A percentile compares a stretch with the other conserved stretches of the same genome.
Evolutionary conservation across 2,113 vertebrate genomes (phyloP).

Genomic region (Aspiorhynchus laticeps): DNA sequence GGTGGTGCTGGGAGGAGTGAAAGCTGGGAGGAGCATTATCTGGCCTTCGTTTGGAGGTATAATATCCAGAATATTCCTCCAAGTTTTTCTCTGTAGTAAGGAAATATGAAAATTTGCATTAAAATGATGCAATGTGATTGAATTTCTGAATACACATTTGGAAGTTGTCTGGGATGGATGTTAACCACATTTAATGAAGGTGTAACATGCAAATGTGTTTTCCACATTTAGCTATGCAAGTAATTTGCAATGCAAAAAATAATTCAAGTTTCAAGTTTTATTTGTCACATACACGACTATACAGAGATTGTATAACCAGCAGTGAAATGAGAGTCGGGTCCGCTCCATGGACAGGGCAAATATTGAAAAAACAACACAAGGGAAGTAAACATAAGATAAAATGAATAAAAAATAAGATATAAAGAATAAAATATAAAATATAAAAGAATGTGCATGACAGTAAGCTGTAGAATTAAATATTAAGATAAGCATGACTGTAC

Average conservation of each 20-base stretch:
- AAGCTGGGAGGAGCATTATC: conserved; percentile 76
- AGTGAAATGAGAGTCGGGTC: too few species aligned
- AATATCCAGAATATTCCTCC: conserved; percentile 85
- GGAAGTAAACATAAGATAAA: too few species aligned
- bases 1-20: conserved; percentile 79
- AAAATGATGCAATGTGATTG: neutral
- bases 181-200: neutral
- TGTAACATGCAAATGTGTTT: neutral
- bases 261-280: too few species aligned
- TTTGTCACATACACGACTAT: too few species aligned
- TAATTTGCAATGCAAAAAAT: neutral
- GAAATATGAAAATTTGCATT: conserved; percentile 5
- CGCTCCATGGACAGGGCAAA: too few species aligned
- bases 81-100: conserved; percentile 82
- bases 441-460: too few species aligned
- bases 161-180: neutral
- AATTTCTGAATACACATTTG: neutral
- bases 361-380: too few species aligned
- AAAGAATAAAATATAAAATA: too few species aligned
- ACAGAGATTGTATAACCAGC: too few species aligned
- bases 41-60: conserved; percentile 78
- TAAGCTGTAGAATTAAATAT: too few species aligned
- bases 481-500: too few species aligned
- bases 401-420: too few species aligned
- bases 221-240: neutral